Evolutionary conservation across 1,140 invertebrate species (phyloP).

Genomic region (Orius insidiosus): DNA sequence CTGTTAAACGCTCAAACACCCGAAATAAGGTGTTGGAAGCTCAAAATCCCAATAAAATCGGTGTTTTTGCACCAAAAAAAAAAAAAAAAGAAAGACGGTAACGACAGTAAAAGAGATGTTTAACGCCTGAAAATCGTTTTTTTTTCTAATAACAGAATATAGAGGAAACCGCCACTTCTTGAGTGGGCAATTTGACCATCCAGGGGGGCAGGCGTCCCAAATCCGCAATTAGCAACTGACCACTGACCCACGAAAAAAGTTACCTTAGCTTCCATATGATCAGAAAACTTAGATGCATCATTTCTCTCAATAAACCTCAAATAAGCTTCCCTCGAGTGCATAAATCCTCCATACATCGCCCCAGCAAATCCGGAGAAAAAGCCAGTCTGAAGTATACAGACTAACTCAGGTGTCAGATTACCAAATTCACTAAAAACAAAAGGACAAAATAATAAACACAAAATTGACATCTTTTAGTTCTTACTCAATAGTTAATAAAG

Average conservation of each 20-base stretch:
- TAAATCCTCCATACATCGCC: slow-evolving; percentile 39
- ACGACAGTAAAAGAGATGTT: too few relatives aligned
- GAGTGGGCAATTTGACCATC: too few relatives aligned
- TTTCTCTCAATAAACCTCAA: slow-evolving; percentile 53
- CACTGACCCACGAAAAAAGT: slow-evolving; percentile 2
- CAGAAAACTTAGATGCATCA: slow-evolving; percentile 45
- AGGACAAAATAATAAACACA: not conserved
- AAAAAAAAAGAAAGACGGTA: too few relatives aligned
- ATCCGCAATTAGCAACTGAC: too few relatives aligned
- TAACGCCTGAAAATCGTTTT: too few relatives aligned
- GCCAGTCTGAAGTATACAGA: slow-evolving; percentile 35
- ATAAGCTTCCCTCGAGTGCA: slow-evolving; percentile 35
- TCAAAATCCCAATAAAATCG: too few relatives aligned
- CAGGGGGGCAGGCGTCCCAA: too few relatives aligned
- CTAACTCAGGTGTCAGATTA: slow-evolving; percentile 36
- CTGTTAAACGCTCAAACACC: too few relatives aligned
- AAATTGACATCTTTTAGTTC: not conserved
- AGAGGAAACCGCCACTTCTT: too few relatives aligned
- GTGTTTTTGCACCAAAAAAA: too few relatives aligned
- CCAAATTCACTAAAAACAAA: slow-evolving; percentile 36
- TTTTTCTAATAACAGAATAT: too few relatives aligned
- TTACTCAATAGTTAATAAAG: slow-evolving; percentile 6
- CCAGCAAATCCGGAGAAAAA: slow-evolving; percentile 36
- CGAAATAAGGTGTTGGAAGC: too few relatives aligned
- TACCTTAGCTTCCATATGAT: slow-evolving; percentile 49